phyloP scores from a whole-genome alignment of 2,113 vertebrate genomes.

The Himantopus leucocephalus region DNA sequence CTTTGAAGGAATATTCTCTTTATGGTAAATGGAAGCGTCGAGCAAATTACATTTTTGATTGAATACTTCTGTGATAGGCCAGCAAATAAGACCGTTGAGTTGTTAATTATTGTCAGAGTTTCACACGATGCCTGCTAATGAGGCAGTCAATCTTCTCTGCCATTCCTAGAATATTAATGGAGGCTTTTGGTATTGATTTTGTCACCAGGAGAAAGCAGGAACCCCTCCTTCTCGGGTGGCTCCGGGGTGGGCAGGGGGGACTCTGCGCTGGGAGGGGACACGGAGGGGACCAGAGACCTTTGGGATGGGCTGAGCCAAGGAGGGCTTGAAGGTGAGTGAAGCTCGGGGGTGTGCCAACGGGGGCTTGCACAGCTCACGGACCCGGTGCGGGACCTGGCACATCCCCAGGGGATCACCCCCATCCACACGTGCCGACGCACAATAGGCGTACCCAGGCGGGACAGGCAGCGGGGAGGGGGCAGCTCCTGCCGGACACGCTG shows the following conservation, averaged over 20 bases:
- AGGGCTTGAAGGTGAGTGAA: neutral
- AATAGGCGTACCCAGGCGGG: fast-evolving
- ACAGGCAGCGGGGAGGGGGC: neutral
- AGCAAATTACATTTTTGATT: slow-evolving; percentile 86
- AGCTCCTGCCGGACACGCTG: fast-evolving
- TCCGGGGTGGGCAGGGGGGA: neutral
- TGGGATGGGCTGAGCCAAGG: neutral
- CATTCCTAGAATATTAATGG: slow-evolving; percentile 77
- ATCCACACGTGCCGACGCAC: fast-evolving
- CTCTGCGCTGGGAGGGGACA: neutral
- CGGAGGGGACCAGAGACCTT: neutral
- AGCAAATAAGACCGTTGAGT: slow-evolving; percentile 82
- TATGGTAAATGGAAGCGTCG: slow-evolving; percentile 77
- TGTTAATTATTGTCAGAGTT: slow-evolving; percentile 86
- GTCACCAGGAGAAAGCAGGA: slow-evolving; percentile 2
- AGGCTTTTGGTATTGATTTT: slow-evolving; percentile 27
- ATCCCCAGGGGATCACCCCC: neutral
- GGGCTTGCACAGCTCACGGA: neutral
- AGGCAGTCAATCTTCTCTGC: slow-evolving; percentile 80
- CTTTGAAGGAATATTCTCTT: slow-evolving; percentile 80
- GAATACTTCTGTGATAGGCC: slow-evolving; percentile 83
- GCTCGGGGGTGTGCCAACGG: fast-evolving
- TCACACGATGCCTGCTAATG: slow-evolving; percentile 78
- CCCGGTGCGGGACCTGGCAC: fast-evolving
- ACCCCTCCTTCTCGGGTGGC: neutral